phyloP scores from a whole-genome alignment of 2,113 vertebrate genomes.

The Arenaria interpres region DNA sequence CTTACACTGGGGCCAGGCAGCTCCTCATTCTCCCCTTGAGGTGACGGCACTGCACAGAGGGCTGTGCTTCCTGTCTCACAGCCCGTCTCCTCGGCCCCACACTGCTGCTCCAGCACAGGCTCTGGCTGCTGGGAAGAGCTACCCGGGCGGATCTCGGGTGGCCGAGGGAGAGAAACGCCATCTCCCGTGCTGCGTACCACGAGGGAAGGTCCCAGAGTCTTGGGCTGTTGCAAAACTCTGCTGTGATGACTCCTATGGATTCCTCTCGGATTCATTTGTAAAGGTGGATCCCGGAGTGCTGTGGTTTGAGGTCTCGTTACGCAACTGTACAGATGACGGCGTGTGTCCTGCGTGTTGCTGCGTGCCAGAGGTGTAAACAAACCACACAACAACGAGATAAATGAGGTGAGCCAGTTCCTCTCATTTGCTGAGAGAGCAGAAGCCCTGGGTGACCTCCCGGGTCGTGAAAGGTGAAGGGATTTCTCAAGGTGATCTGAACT shows the following conservation, averaged over 20 bases:
- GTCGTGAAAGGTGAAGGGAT: neutral
- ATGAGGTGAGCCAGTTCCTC: neutral
- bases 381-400: neutral
- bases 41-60: too few relatives aligned
- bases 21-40: neutral
- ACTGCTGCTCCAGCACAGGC: neutral
- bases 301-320: neutral
- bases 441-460: neutral
- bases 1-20: neutral
- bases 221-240: neutral
- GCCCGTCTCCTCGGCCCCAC: accelerated
- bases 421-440: too few relatives aligned
- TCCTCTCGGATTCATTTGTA: accelerated
- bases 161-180: accelerated
- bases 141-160: neutral
- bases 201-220: neutral
- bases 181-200: accelerated
- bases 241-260: neutral
- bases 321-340: accelerated
- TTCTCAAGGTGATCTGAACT: neutral
- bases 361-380: neutral
- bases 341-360: neutral
- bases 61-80: accelerated
- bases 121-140: neutral
- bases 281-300: neutral